A percentile compares a stretch with the other conserved stretches of the same genome.
Conservation (phyloP, 2,888 invertebrate genomes). For the Dysmachus trigonus region DNA sequence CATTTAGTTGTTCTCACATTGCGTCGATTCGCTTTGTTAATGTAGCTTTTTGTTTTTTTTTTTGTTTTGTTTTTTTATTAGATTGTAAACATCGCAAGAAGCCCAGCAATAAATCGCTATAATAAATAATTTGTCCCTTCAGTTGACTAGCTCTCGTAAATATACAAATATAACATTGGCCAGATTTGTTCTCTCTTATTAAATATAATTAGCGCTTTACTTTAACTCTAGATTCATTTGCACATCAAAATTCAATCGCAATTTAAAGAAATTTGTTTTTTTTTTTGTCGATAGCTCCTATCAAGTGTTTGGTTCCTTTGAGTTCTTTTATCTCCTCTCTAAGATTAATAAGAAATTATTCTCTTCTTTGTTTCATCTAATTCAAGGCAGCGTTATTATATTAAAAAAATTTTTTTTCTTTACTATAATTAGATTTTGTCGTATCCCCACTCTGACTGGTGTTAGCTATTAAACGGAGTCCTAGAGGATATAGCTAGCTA, state of each 20-base stretch:
- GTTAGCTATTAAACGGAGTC: not conserved
- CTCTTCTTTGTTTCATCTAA: constrained; percentile 44
- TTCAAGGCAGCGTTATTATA: constrained; percentile 49
- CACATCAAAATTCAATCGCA: constrained; percentile 33
- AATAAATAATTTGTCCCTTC: constrained; percentile 3
- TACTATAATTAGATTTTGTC: constrained; percentile 16
- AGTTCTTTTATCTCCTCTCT: constrained; percentile 17
- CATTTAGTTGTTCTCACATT: not conserved
- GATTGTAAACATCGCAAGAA: constrained; percentile 51
- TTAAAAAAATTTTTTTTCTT: constrained; percentile 40
- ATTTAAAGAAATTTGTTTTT: constrained; percentile 18
- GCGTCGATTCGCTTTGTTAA: constrained; percentile 2
- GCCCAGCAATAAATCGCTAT: constrained; percentile 49
- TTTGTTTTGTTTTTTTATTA: not conserved
- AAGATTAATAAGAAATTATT: constrained; percentile 44
- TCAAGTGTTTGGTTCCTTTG: constrained; percentile 46
- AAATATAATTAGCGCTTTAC: constrained; percentile 31
- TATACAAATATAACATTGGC: constrained; percentile 38
- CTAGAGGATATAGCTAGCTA: not conserved
- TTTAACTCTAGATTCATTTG: constrained; percentile 31
- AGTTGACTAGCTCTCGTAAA: not conserved
- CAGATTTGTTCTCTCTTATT: constrained; percentile 38
- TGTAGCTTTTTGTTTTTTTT: not conserved
- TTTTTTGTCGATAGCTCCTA: constrained; percentile 24
- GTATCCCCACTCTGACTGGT: not conserved